These are phyloP conservation scores for Tipula unca DNA, from an alignment of 2,888 invertebrate genomes.

Conservation along the genomic window DNA sequence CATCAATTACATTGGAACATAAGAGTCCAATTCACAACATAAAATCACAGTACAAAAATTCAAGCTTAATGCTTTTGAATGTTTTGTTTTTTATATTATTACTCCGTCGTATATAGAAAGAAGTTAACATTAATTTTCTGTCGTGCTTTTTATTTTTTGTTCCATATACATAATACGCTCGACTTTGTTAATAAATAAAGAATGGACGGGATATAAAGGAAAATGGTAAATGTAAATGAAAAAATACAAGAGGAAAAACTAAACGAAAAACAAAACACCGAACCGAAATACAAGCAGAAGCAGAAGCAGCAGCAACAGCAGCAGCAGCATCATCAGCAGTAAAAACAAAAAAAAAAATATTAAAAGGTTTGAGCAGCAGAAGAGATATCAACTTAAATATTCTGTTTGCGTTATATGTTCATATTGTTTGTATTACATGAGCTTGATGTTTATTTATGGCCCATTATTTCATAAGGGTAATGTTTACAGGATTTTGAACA, in stretches of 20 bases:
- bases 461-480: constrained; percentile 8
- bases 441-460: background rate
- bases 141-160: background rate
- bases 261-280: background rate
- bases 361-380: background rate
- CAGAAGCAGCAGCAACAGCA: background rate
- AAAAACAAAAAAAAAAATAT: background rate
- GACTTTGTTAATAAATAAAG: background rate
- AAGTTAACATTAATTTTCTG: background rate
- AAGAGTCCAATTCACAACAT: background rate
- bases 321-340: background rate
- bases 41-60: background rate
- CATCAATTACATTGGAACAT: background rate
- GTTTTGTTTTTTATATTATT: background rate
- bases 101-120: background rate
- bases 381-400: background rate
- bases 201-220: background rate
- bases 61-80: background rate
- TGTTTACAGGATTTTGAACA: constrained; percentile 4
- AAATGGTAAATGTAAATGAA: background rate
- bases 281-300: background rate
- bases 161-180: background rate
- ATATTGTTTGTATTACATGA: background rate
- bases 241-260: background rate
- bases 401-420: background rate